Percentiles rank a stretch among this genome's conserved stretches.
phyloP scores from a whole-genome alignment of 1,140 invertebrate genomes.

The Temnothorax longispinosus region DNA sequence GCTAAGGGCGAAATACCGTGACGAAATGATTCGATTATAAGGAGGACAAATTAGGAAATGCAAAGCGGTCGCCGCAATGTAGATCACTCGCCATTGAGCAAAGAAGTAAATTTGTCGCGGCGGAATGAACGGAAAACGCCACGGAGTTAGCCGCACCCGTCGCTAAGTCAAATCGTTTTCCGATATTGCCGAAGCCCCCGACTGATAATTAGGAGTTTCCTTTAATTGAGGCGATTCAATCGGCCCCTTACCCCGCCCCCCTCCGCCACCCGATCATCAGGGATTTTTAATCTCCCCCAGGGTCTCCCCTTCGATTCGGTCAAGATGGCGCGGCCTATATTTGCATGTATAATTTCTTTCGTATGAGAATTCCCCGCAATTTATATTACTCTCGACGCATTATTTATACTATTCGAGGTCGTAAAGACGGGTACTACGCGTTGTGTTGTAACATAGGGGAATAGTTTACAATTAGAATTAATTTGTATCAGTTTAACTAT shows the following conservation, averaged over 20 bases:
- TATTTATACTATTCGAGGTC: conserved; percentile 14
- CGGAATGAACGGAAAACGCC: conserved; percentile 33
- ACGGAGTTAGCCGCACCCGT: conserved; percentile 45
- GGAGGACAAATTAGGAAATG: conserved; percentile 47
- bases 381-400: conserved; percentile 67
- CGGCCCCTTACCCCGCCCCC: conserved; percentile 45
- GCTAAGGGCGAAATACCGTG: neutral
- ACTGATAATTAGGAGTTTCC: conserved; percentile 82
- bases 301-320: neutral
- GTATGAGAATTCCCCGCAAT: conserved; percentile 43
- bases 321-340: conserved; percentile 51
- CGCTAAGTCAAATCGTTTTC: conserved; percentile 80
- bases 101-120: conserved; percentile 58
- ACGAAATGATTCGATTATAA: conserved; percentile 49
- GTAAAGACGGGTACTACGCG: neutral
- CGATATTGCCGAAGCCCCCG: conserved; percentile 74
- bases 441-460: neutral
- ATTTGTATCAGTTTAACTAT: neutral
- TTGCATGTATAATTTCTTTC: conserved; percentile 70
- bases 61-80: conserved; percentile 47
- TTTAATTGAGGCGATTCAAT: conserved; percentile 81
- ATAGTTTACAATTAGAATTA: neutral
- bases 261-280: conserved; percentile 45
- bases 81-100: conserved; percentile 38
- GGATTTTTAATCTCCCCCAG: conserved; percentile 76